Evolutionary conservation across 2,888 invertebrate species (phyloP), one percentile per base, ranked within the genome.

Genomic region (Ectemnius cavifrons): DNA sequence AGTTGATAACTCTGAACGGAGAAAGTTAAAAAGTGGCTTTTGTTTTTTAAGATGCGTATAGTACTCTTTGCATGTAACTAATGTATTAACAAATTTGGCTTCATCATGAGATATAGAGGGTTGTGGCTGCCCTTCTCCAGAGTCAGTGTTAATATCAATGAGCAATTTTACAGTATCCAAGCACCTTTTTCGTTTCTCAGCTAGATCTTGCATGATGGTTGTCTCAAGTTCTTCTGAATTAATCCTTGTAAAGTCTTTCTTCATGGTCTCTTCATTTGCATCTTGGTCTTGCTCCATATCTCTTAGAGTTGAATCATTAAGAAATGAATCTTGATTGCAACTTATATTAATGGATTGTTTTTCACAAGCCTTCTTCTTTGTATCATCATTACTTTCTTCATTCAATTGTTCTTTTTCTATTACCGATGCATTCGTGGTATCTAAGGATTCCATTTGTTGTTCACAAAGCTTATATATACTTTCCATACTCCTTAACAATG

Each of bases 111-210:
- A 74, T 2, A 72, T 63, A 67, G 74, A 73, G 3, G 71, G 68
- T 45, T 66, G 79, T 11, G 77, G 70, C 56, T 73, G 67, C 0
- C 58, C 65, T 18, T 63, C 59, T 56, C 78, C 78, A 2, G 80
- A 76, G 49, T 86, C 85, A 6, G 78, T 72, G 62, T 82, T 81
- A n/a, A 89, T 89, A 67, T 88, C 86, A 62, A 84, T 73, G 76
- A 90, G 86, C 56, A 83, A 65, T 57, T 85, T 85, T 0, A 86
- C 89, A 8, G 88, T 88, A 52, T 90, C 87, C n/a, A 89, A 79
- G 59, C 89, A 89, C 23, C 88, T 83, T 16, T 87, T 86, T n/a
- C 87, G 85, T 61, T 88, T 85, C 61, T 85, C 81, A 1, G 81
- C 82, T n/a, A 89, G 80, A 60, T 88, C 89, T 46, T 85, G 74